These are phyloP conservation scores for Neoarius graeffei DNA, from an alignment of 2,113 vertebrate species.

Conservation along the genomic window DNA sequence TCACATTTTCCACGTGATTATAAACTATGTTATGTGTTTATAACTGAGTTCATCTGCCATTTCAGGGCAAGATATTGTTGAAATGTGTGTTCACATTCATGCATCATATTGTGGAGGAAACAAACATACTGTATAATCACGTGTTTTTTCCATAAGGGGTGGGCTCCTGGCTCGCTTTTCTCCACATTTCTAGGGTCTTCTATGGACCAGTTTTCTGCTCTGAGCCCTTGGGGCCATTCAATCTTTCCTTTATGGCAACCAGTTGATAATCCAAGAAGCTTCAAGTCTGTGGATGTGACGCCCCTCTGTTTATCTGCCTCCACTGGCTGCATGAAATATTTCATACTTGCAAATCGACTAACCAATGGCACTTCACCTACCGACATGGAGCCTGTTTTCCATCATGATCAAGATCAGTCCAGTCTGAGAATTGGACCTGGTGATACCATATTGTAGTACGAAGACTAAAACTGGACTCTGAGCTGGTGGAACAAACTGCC, in stretches of 20 bases:
- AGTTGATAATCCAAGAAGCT: background rate
- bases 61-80: background rate
- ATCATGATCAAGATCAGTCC: background rate
- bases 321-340: background rate
- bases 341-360: background rate
- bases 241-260: background rate
- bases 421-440: background rate
- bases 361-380: background rate
- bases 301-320: background rate
- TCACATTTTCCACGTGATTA: background rate
- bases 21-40: background rate
- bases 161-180: background rate
- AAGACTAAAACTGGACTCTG: background rate
- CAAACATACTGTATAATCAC: background rate
- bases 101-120: background rate
- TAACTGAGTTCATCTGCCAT: background rate
- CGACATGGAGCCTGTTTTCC: background rate
- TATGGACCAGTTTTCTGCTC: background rate
- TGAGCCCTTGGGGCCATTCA: background rate
- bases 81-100: background rate
- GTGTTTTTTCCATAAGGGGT: background rate
- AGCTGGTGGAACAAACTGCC: background rate
- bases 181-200: background rate
- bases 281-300: conserved; percentile 7
- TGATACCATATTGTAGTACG: background rate